Base-by-base conservation (phyloP, 2,888 invertebrate species). In the Drosophila planitibia region DNA sequence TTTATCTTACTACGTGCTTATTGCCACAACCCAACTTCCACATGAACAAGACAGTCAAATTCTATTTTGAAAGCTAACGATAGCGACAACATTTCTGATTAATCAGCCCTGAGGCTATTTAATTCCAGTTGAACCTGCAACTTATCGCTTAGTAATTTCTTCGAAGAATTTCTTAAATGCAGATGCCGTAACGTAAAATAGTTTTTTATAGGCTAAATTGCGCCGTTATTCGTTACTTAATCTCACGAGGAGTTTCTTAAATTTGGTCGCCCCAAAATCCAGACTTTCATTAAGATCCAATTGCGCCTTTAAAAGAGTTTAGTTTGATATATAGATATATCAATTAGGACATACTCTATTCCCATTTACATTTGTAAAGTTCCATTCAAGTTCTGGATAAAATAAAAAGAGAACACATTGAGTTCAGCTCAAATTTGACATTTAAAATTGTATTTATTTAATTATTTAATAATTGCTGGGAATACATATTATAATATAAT, bases 371-470 rank as follows among this genome's bases (percentile, higher is more conserved):
- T 22, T 22, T 44, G n/a, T 5, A 5, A 22, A 2, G 22, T 12
- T 22, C n/a, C 2, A 44, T 44, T 12, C 1, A 22, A 1, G 22
- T 22, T 5, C 1, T 6, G 44, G 12, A 22, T 22, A 49, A 16
- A 49, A 51, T 51, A 51, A 51, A 9, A 53, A n/a, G 32, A 60
- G 9, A 47, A 76, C 22, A 76, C 49, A 22, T 16, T 28, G 55
- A 81, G 60, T 60, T 68, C 58, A 47, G 47, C 41, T 67, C 59
- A 72, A 76, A 74, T 81, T 91, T 91, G 88, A 90, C 90, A 91
- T 91, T 90, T 91, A 90, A 90, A 90, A 91, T 87, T 91, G 85
- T 85, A 87, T 91, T 90, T 91, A 89, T 91, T 91, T 88, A 87
- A 87, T 91, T 78, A 90, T 89, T 89, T 89, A 79, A 90, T 88